Conservation (phyloP, 2,888 invertebrate genomes). For the Rhagium mordax region DNA sequence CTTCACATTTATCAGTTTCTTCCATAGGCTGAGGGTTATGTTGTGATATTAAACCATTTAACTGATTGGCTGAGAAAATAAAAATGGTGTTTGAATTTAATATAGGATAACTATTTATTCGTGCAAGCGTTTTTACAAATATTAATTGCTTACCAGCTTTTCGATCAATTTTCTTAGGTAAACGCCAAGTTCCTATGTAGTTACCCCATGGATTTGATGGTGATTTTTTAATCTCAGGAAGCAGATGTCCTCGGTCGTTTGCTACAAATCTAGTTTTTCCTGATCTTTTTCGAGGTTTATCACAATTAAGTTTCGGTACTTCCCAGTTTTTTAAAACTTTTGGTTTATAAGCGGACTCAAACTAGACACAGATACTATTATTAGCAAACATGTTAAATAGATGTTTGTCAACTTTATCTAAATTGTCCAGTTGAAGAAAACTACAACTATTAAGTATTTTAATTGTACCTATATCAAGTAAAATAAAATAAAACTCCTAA, state of each 20-base stretch:
- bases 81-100: not conserved
- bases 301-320: slow-evolving; percentile 77
- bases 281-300: slow-evolving; percentile 70
- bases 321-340: slow-evolving; percentile 78
- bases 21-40: not conserved
- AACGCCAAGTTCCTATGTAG: slow-evolving; percentile 56
- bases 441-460: not conserved
- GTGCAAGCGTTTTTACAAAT: slow-evolving; percentile 19
- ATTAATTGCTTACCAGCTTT: slow-evolving; percentile 54
- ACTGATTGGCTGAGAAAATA: slow-evolving; percentile 37
- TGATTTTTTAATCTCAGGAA: slow-evolving; percentile 74
- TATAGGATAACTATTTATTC: slow-evolving; percentile 1
- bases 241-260: slow-evolving; percentile 77
- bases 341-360: slow-evolving; percentile 76
- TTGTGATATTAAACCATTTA: slow-evolving; percentile 36
- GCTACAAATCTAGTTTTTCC: slow-evolving; percentile 74
- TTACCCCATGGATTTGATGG: slow-evolving; percentile 74
- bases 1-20: not conserved
- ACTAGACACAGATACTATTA: slow-evolving; percentile 61
- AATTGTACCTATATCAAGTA: not conserved
- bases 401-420: slow-evolving; percentile 16
- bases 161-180: slow-evolving; percentile 59
- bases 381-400: not conserved
- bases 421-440: slow-evolving; percentile 37
- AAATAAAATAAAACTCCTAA: not conserved